Base-by-base conservation (phyloP, 1,140 invertebrate genomes). In the Brachionus manjavacas region DNA sequence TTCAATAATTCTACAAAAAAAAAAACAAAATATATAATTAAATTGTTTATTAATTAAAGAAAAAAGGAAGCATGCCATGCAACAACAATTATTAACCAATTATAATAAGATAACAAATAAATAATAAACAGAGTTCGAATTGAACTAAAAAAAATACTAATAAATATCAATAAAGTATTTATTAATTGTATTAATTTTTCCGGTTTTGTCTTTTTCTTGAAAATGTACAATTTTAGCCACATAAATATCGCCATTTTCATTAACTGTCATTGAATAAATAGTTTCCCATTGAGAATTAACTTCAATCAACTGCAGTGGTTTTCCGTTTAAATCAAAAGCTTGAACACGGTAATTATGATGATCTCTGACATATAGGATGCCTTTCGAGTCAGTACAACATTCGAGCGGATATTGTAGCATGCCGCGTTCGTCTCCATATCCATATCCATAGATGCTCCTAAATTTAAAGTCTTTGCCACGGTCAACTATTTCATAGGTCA, bases 81-180 rank as follows among this genome's bases (percentile, higher is more conserved):
- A 6, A 35, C 7, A 35, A 35, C 31, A 35, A 35, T 1, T 6
- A 7, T 35, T 11, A 28, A 46, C 1, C 43, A 46, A 46, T 14
- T 46, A 6, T 46, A 0, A 46, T 12, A 14, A 14, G 43, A 46
- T 46, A 46, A 41, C 28, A 78, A 78, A 4, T n/a, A 28, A 25
- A n/a, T 14, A 12, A 49, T 14, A 43, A 78, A 11, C 20, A 6
- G 1, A 76, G 16, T 39, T 12, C 25, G 23, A 28, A 35, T 80
- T 80, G 16, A 52, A 31, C 16, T 39, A 66, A 41, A 39, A 64
- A 12, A 64, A 80, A 25, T 16, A 20, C 14, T 68, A 81, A 81
- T 81, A 81, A 64, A 81, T 81, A 68, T 81, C 79, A 64, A 81
- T 81, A 68, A 64, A 81, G 41, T 81, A 81, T 64, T 68, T 60